Base-by-base conservation (phyloP, 2,113 vertebrate genomes). In the Sinocyclocheilus maitianheensis region DNA sequence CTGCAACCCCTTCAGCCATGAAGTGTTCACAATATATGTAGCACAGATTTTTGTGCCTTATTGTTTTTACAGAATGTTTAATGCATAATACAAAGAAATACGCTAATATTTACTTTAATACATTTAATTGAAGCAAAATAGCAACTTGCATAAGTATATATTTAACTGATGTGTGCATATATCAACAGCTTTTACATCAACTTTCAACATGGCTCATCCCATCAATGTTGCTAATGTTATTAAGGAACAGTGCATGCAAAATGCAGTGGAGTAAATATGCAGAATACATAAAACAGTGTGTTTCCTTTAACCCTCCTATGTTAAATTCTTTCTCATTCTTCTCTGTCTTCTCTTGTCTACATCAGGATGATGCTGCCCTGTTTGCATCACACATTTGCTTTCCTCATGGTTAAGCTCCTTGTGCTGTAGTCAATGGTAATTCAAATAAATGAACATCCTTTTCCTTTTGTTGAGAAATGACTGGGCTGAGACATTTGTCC, bases 361-460 rank as follows among this genome's bases (percentile, higher is more conserved):
- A 81, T n/a, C 60, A 67, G 6, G 13, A 81, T 67, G 60, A 10
- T 40, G 26, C 43, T 67, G 60, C 40, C 3, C 0, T 14, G 6
- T 77, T 53, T 48, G 40, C 43, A 20, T 81, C 16, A 3, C 40
- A 30, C 40, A 20, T 65, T 63, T 48, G 1, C 79, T 65, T 67
- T 30, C 43, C 43, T 9, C n/a, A 22, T 67, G 63, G 40, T 82
- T 65, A 8, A 67, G 48, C 43, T n/a, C 4, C 3, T 53, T 67
- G 24, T 4, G 0, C 24, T 12, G 30, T 83, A 75, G 83, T 20
- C 53, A 84, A 37, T 18, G 82, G 83, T 90, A 87, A 91, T 91
- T 91, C 79, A 90, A 90, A 89, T 84, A 88, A 90, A 91, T 91
- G 40, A 90, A 87, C 80, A 89, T 91, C 87, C 88, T 58, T 86